Conservation (phyloP, 2,888 invertebrate genomes). For the Reticulitermes lucifugus region DNA sequence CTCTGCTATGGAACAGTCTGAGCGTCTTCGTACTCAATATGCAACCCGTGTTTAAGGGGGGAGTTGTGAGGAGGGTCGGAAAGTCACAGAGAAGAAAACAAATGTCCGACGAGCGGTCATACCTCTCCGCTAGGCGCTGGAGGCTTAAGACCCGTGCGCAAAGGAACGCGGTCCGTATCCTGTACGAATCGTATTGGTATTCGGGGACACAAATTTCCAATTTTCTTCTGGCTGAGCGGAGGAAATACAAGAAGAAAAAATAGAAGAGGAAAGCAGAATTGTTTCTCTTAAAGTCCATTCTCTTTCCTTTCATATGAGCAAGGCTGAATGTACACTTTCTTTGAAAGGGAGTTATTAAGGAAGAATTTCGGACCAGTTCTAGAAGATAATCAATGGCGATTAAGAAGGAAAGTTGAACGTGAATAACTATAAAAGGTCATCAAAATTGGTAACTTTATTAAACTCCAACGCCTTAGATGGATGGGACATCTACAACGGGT, state of each 20-base stretch:
- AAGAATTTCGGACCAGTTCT: no score
- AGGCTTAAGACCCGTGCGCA: neutral
- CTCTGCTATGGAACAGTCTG: neutral
- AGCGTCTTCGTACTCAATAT: conserved; percentile 8
- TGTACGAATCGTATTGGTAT: conserved; percentile 39
- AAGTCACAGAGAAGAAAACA: conserved; percentile 34
- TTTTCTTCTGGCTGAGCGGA: conserved; percentile 29
- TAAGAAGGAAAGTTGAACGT: no score
- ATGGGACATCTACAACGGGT: no score
- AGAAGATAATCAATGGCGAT: no score
- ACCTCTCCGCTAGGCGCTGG: conserved; percentile 21
- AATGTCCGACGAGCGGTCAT: conserved; percentile 40
- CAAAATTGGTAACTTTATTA: no score
- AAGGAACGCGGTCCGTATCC: neutral
- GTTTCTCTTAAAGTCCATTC: conserved; percentile 23
- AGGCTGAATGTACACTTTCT: neutral
- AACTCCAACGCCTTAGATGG: no score
- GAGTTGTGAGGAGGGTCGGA: neutral
- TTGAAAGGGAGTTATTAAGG: no score
- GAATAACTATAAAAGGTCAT: no score
- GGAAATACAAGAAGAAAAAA: neutral
- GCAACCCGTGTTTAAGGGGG: neutral
- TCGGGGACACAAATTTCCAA: conserved; percentile 42
- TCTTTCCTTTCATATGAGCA: neutral
- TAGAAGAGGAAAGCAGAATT: neutral